Conservation (phyloP, 1,140 invertebrate genomes). For the Latrodectus geometricus region DNA sequence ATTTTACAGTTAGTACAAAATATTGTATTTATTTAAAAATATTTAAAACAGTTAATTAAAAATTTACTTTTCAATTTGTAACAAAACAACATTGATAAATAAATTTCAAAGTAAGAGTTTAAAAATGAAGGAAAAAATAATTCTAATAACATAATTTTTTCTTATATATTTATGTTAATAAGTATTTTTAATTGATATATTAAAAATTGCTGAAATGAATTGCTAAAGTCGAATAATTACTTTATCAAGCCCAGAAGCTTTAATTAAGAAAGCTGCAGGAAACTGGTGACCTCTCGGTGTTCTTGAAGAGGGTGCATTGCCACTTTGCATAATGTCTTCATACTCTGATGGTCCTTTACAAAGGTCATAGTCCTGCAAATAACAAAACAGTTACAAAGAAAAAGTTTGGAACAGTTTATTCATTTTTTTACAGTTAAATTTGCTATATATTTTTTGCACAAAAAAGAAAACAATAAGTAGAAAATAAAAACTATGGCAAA, state of each 20-base stretch:
- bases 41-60: neutral
- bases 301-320: conserved; percentile 77
- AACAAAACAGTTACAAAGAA: too few species aligned
- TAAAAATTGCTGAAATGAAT: too few species aligned
- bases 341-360: conserved; percentile 82
- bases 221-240: conserved; percentile 69
- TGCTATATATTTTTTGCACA: neutral
- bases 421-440: neutral
- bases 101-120: too few species aligned
- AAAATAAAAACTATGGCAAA: neutral
- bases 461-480: neutral
- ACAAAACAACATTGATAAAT: too few species aligned
- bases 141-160: too few species aligned
- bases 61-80: too few species aligned
- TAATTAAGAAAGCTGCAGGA: conserved; percentile 90
- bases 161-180: too few species aligned
- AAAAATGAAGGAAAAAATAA: neutral
- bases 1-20: too few species aligned
- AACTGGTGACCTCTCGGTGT: conserved; percentile 86
- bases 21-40: too few species aligned
- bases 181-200: too few species aligned
- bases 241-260: conserved; percentile 87
- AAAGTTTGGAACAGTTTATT: neutral
- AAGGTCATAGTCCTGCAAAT: conserved; percentile 82
- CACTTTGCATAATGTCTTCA: conserved; percentile 88